Evolutionary conservation across 2,888 invertebrate species (phyloP), one percentile per base, ranked within the genome.

Genomic region (Pogonocherus hispidulus): DNA sequence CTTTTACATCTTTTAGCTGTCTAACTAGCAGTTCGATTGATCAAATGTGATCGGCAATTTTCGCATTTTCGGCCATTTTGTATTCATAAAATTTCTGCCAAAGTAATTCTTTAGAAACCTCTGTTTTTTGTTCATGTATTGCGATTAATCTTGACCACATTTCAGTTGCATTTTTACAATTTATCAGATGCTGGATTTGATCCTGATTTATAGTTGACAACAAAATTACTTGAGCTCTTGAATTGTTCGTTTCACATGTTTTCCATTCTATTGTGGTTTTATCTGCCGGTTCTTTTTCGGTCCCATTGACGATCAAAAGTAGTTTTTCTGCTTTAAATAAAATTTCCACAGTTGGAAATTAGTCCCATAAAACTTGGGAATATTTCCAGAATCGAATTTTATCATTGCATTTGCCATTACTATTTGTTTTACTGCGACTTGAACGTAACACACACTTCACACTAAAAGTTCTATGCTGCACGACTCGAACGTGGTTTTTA

Each of bases 241-340:
- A 54, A 65, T 67, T 55, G 54, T 22, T 67, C 9, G n/a, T 55
- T n/a, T 67, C 54, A 66, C 67, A 67, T 20, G 35, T 35, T 55
- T 41, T 37, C 62, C 59, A 60, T 23, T n/a, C 51, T 19, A 49
- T 11, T 9, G 3, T 16, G 4, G 60, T 51, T 14, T 11, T 1
- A 18, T 51, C 49, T 32, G 18, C 18, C 9, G 66, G 66, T 64
- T 60, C 57, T 11, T 9, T 18, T 18, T 49, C 32, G 6, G 57
- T 66, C 20, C 66, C 66, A 46, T 22, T 18, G n/a, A 67, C 67
- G 19, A 67, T 35, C 35, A 18, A 20, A 35, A 65, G n/a, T 3
- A 69, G 49, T n/a, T 67, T 67, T 32, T 67, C 69, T 44, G 66
- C 69, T 51, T 59, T 69, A 5, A 69, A 54, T 19, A 69, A 14